Evolutionary conservation across 1,140 invertebrate species (phyloP).

Genomic region (Meloidogyne floridensis): DNA sequence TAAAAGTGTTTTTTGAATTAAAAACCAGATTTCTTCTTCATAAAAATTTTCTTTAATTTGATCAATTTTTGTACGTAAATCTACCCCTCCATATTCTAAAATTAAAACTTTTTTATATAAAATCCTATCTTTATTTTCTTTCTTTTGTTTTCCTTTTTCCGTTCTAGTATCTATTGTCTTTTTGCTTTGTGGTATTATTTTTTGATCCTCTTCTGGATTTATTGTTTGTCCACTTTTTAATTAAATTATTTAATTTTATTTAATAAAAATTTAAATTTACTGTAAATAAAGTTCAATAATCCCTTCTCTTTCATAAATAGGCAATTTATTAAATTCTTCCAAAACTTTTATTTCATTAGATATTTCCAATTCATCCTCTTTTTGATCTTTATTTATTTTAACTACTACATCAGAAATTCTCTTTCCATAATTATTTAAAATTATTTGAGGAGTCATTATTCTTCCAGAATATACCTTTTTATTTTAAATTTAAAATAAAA

Average conservation of each 20-base stretch:
- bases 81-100: neutral
- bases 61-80: neutral
- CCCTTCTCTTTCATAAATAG: neutral
- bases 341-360: neutral
- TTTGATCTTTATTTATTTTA: slow-evolving; percentile 5
- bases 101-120: neutral
- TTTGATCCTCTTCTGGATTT: neutral
- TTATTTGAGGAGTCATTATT: neutral
- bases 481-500: neutral
- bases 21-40: neutral
- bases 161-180: neutral
- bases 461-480: slow-evolving; percentile 4
- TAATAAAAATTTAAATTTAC: no score
- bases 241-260: no score
- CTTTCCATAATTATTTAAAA: neutral
- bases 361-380: neutral
- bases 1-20: neutral
- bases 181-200: neutral
- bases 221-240: neutral
- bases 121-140: neutral
- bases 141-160: neutral
- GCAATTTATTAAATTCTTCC: neutral
- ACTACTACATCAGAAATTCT: neutral
- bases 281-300: neutral
- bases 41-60: neutral